These are phyloP conservation scores for Phrynocephalus vlangalii DNA, from an alignment of 2,797 vertebrate genomes.

Conservation along the genomic window DNA sequence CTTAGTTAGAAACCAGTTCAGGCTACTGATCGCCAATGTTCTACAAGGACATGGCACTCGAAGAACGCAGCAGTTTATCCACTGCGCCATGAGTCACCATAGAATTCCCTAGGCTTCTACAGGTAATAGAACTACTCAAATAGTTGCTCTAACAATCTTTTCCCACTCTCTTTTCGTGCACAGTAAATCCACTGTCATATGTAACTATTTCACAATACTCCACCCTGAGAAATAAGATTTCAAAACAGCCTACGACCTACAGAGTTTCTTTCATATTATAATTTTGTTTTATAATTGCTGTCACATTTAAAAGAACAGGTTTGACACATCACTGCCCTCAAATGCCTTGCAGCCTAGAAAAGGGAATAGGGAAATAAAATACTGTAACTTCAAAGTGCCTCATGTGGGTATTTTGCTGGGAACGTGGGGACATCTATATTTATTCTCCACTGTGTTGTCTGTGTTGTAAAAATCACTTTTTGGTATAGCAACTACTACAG, in stretches of 20 bases:
- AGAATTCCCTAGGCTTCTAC: neutral
- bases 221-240: neutral
- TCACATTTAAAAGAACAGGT: neutral
- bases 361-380: neutral
- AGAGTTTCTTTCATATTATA: neutral
- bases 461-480: too few species aligned
- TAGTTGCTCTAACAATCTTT: neutral
- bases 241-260: neutral
- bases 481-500: too few species aligned
- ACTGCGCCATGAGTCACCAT: neutral
- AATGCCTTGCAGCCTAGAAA: neutral
- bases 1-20: too few species aligned
- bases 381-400: neutral
- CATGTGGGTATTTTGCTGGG: neutral
- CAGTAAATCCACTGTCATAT: neutral
- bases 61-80: too few species aligned
- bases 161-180: neutral
- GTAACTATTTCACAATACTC: neutral
- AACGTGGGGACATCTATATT: neutral
- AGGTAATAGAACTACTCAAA: neutral
- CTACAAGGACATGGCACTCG: too few species aligned
- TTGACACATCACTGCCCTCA: neutral
- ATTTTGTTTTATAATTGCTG: neutral
- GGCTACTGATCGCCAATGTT: too few species aligned
- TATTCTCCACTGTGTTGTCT: neutral